Conservation (phyloP, 2,113 vertebrate genomes). For the Sterna hirundo region DNA sequence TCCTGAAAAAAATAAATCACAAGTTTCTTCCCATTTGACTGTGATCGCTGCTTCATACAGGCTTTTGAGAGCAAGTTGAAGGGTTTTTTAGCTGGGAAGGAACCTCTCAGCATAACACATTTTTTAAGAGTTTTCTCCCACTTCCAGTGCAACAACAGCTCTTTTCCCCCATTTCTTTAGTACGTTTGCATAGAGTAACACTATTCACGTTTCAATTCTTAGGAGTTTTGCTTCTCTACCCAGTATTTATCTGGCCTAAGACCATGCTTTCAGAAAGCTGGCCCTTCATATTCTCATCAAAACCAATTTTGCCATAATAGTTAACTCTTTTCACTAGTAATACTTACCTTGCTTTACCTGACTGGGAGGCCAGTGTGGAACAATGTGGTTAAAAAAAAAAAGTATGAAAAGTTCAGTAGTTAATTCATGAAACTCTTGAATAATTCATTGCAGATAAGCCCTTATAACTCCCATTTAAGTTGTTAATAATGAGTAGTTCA, state of each 20-base stretch:
- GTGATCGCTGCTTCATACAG: neutral
- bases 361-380: neutral
- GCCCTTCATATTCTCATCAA: neutral
- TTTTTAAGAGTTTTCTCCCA: neutral
- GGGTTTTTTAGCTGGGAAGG: neutral
- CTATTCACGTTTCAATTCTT: neutral
- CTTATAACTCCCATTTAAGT: neutral
- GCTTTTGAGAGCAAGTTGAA: neutral
- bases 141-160: neutral
- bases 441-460: conserved; percentile 18
- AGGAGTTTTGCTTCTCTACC: neutral
- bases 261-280: neutral
- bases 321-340: neutral
- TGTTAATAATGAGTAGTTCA: neutral
- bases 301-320: neutral
- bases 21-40: neutral
- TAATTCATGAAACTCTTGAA: conserved; percentile 35
- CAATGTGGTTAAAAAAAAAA: neutral
- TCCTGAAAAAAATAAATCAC: neutral
- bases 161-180: neutral
- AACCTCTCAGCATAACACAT: neutral
- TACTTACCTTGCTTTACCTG: neutral
- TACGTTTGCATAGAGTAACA: neutral
- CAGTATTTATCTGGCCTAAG: neutral
- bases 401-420: neutral